Evolutionary conservation across 2,113 vertebrate genomes (phyloP), one percentile per base, ranked within the genome.

Genomic region (Clarias macrocephalus): DNA sequence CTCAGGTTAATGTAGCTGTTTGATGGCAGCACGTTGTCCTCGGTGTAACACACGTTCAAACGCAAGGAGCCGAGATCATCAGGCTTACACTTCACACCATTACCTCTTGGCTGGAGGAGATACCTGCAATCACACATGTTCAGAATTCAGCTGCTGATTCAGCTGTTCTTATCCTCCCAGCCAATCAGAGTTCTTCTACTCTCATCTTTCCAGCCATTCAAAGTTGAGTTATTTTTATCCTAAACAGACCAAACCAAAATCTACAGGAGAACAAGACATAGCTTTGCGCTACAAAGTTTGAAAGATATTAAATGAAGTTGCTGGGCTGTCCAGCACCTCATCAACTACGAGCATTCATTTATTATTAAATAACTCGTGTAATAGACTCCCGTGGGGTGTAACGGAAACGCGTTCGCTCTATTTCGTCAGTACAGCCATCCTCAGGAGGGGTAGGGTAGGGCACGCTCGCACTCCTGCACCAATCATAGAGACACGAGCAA

Each of bases 1-100:
- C 96, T 97, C 89, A 99, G 94, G 86, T 96, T 93, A 72, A 82
- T 80, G 86, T 99, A 99, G 93, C 94, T 97, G 88, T 95, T 93
- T 87, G 98, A 96, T 11, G 97, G 96, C 94, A 99, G 96, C 79
- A 99, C 97, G n/a, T 90, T 97, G 93, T 99, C 98, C 94, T 99
- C 98, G 80, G 96, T 97, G 88, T 99, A 99, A 92, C 95, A 97
- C 91, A 99, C 96, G 90, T 97, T 98, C 91, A 99, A 91, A 60
- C 97, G 95, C 89, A 99, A 94, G 6, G 97, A 99, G 19, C 98
- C 98, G 76, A 99, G 93, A 91, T 99, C 98, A 90, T 99, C 98
- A 28, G 93, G 95, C 94, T 98, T 99, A 21, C 96, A 96, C 90
- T 99, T 99, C 91, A 95, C 98, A 89, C 98, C 97, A 83, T 97